These are phyloP conservation scores for Paratrypauchen microcephalus DNA, from an alignment of 2,797 vertebrate genomes.

Conservation along the genomic window DNA sequence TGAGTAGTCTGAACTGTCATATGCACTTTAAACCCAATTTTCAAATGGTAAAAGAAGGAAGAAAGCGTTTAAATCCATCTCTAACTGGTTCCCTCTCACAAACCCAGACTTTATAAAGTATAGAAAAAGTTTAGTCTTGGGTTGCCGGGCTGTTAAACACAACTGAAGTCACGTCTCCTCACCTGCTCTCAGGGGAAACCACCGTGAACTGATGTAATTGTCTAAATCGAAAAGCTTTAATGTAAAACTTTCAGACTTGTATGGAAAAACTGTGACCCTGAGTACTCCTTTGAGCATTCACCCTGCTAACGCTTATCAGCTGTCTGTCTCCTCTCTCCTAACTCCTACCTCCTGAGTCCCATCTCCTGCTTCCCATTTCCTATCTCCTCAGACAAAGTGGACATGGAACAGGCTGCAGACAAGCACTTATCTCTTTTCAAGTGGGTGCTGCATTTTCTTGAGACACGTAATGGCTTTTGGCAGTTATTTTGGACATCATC, in stretches of 20 bases:
- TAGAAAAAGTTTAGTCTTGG: too few relatives aligned
- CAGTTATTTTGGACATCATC: too few relatives aligned
- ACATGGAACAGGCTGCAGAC: not conserved
- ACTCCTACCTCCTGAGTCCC: not conserved
- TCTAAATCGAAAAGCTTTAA: not conserved
- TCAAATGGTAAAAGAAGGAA: too few relatives aligned
- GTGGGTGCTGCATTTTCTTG: not conserved
- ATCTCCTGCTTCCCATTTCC: not conserved
- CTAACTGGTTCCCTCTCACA: too few relatives aligned
- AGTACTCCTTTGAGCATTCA: conserved; percentile 35
- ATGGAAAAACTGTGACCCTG: conserved; percentile 33
- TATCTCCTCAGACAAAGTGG: not conserved
- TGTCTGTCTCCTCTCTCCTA: conserved; percentile 11
- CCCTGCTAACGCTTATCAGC: conserved; percentile 15
- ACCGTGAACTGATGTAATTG: not conserved
- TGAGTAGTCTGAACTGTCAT: too few relatives aligned
- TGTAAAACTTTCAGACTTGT: conserved; percentile 22
- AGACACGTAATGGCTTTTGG: not conserved
- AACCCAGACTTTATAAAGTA: too few relatives aligned
- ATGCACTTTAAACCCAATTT: too few relatives aligned
- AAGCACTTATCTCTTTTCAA: not conserved
- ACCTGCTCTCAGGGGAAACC: not conserved
- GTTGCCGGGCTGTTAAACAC: too few relatives aligned
- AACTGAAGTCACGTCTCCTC: not conserved
- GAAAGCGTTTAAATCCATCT: too few relatives aligned